Conservation (phyloP, 2,797 vertebrate genomes). For the Dromococcyx pavoninus region DNA sequence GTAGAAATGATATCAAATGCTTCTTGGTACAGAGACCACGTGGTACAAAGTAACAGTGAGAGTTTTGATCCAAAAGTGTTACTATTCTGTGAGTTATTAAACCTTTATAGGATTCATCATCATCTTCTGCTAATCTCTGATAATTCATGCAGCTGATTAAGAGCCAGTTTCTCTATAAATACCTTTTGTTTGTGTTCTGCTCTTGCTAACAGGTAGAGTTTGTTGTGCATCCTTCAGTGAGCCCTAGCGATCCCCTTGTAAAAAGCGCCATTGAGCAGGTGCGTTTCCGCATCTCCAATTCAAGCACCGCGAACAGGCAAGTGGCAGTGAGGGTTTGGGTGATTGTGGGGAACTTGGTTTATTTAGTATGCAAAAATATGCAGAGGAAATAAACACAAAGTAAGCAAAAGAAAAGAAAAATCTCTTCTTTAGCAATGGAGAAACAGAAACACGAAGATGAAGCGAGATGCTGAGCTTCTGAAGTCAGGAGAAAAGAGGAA, state of each 20-base stretch:
- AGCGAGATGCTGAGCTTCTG: neutral
- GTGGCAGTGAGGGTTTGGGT: neutral
- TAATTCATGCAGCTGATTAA: neutral
- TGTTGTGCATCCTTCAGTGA: slow-evolving; percentile 90
- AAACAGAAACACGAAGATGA: neutral
- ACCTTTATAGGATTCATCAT: neutral
- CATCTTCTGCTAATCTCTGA: neutral
- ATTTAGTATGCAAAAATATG: neutral
- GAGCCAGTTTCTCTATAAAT: neutral
- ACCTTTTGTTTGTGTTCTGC: neutral
- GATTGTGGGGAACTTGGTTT: neutral
- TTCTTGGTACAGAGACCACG: neutral
- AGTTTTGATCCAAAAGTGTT: neutral
- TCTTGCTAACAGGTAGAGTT: slow-evolving; percentile 84
- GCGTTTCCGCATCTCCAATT: slow-evolving; percentile 94
- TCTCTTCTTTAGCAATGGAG: neutral
- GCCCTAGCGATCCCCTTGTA: slow-evolving; percentile 85
- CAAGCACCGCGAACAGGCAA: slow-evolving; percentile 83
- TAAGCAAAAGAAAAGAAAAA: neutral
- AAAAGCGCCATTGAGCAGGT: slow-evolving; percentile 90
- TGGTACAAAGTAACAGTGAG: neutral
- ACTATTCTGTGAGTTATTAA: neutral
- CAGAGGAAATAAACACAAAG: neutral
- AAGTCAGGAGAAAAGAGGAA: neutral
- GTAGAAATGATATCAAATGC: neutral